Base-by-base conservation (phyloP, 2,113 vertebrate species). In the Lepidothrix coronata region DNA sequence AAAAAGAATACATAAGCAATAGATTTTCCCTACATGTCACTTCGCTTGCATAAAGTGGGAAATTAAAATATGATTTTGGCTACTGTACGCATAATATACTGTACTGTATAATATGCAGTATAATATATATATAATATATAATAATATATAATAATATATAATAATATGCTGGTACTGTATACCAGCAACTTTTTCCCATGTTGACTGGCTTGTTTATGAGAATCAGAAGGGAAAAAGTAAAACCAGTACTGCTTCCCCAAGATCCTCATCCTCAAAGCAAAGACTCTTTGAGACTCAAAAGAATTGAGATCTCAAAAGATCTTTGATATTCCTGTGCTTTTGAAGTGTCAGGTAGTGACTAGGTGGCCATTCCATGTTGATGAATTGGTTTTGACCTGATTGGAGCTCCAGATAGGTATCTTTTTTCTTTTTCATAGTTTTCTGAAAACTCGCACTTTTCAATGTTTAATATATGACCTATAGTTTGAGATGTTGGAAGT, bases 291-390 rank as follows among this genome's bases (percentile, higher is more conserved):
- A 75, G 21, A 66, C 44, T 51, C 55, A 78, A 78, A 88, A 83
- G 71, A 74, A 65, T 49, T 48, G 28, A 88, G 37, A 80, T 57
- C 25, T 92, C 59, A 88, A 81, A 93, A 62, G 7, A 37, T 35
- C 72, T 97, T 96, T 95, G 71, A 95, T 93, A 83, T 80, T 70
- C 16, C 12, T 22, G 24, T 52, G 67, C 31, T 51, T 96, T 95
- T 94, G 92, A 95, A 96, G 73, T 37, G 48, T 44, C 75, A 51
- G 39, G n/a, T 33, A 91, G 58, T 39, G 67, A 70, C 39, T 5
- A 31, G 27, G 57, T 54, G 73, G 58, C 12, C 55, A 28, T 31
- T 88, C 51, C 5, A 2, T 43, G 49, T 13, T 5, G 1, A 35
- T 63, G 43, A 93, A 67, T 39, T 82, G 41, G 15, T 33, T 67